Base-by-base conservation (phyloP, 2,888 invertebrate species). In the Drosophila histrio region DNA sequence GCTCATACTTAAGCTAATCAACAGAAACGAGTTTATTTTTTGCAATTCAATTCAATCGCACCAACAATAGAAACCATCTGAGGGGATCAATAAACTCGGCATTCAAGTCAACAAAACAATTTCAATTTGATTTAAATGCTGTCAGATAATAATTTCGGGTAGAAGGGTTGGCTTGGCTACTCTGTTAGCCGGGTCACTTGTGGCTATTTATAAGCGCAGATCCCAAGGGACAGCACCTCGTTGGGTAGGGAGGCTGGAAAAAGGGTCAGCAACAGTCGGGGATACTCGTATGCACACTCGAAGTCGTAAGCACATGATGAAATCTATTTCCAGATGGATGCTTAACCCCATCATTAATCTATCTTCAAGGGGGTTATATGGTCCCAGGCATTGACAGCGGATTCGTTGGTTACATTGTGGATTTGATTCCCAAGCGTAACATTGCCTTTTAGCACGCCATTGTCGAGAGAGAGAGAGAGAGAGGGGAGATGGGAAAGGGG, bases 311-410 rank as follows among this genome's bases (percentile, higher is more conserved):
- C 72, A 74, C 59, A 74, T 52, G 63, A 32, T 54, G 36, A 62
- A 62, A 66, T 74, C 71, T 66, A 71, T 74, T 74, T 76, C 50
- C 67, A 58, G 64, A 58, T 70, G 56, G 41, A 56, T 62, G 63
- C 72, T 57, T 68, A 61, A 62, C 63, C 73, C 67, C 54, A 83
- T 77, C 87, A 81, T 79, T 83, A 86, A 86, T 82, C 73, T 74
- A 77, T 83, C 57, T 80, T 67, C 84, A 68, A 54, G 53, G 43
- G 21, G 43, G 15, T 52, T 38, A 32, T 59, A 60, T 47, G 34
- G 56, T 57, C 32, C 24, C 46, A 41, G 52, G 22, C 30, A 53
- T 54, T 47, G 22, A 22, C 26, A 53, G 34, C 17, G 44, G 32
- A 41, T 53, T 39, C 28, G 19, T 26, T 36, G 19, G 38, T 36